These are phyloP conservation scores for Coturnix japonica DNA, from an alignment of 2,113 vertebrate species.

Conservation along the genomic window DNA sequence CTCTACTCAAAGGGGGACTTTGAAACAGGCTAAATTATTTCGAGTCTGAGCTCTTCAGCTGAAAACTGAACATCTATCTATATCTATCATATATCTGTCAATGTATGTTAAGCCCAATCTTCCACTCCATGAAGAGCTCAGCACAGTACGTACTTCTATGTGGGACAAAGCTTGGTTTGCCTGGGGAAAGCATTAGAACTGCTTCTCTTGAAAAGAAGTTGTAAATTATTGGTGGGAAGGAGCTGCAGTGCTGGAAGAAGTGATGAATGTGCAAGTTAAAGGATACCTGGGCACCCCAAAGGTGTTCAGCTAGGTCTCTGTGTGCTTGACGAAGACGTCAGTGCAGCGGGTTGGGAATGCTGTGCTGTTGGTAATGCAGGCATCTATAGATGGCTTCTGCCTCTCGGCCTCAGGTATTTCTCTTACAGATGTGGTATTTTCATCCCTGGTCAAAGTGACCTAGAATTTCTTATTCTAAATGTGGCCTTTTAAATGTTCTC, in stretches of 20 bases:
- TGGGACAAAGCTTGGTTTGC: background rate
- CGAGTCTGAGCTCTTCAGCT: constrained; percentile 41
- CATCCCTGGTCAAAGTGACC: background rate
- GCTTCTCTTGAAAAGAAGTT: background rate
- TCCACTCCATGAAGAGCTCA: background rate
- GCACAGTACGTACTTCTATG: background rate
- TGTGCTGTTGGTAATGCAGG: background rate
- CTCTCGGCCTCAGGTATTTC: background rate
- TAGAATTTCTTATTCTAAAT: background rate
- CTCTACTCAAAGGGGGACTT: constrained; percentile 26
- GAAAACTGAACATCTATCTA: background rate
- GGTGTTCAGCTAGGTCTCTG: background rate
- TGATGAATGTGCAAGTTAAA: background rate
- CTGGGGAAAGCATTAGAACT: background rate
- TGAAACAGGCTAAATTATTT: constrained; percentile 47
- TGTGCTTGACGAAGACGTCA: accelerated
- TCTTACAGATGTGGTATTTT: background rate
- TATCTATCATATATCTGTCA: background rate
- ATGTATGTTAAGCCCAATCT: background rate
- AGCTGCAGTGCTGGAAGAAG: background rate
- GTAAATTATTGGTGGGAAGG: background rate
- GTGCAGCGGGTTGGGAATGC: background rate
- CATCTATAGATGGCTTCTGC: background rate
- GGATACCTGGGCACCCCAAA: background rate
- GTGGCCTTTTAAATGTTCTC: constrained; percentile 26